Conservation (phyloP, 2,113 vertebrate species). For the Patagioenas fasciata region DNA sequence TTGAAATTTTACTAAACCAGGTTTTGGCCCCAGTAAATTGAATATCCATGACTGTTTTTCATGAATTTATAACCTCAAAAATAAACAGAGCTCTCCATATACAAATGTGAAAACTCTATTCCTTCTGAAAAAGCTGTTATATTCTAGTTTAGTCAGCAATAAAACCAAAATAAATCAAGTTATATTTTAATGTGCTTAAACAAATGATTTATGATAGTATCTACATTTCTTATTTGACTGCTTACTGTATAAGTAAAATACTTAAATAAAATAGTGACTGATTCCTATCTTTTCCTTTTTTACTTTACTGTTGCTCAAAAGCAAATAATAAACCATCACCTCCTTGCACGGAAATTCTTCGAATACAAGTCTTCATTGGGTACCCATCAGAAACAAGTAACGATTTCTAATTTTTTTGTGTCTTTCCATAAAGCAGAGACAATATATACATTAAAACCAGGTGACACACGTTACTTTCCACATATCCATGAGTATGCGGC, state of each 20-base stretch:
- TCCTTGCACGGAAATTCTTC: not conserved
- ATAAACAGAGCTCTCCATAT: not conserved
- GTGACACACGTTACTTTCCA: not conserved
- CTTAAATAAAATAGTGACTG: not conserved
- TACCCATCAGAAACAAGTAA: not conserved
- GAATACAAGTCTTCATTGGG: not conserved
- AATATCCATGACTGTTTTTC: not conserved
- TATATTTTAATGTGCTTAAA: not conserved
- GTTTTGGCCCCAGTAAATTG: not conserved
- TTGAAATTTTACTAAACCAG: not conserved
- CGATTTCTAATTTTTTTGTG: not conserved
- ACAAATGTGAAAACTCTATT: not conserved
- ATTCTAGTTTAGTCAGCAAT: not conserved
- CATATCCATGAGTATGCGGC: rapidly evolving
- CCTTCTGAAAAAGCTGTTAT: not conserved
- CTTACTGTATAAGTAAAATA: not conserved
- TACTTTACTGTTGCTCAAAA: not conserved
- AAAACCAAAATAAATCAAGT: not conserved
- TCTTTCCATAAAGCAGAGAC: not conserved
- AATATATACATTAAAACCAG: not conserved
- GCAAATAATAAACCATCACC: not conserved
- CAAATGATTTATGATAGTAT: not conserved
- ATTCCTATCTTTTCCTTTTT: not conserved
- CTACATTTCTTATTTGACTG: not conserved
- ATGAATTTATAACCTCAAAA: not conserved